These are phyloP conservation scores for Mus spicilegus DNA, from an alignment of 2,113 vertebrate species.

Conservation along the genomic window DNA sequence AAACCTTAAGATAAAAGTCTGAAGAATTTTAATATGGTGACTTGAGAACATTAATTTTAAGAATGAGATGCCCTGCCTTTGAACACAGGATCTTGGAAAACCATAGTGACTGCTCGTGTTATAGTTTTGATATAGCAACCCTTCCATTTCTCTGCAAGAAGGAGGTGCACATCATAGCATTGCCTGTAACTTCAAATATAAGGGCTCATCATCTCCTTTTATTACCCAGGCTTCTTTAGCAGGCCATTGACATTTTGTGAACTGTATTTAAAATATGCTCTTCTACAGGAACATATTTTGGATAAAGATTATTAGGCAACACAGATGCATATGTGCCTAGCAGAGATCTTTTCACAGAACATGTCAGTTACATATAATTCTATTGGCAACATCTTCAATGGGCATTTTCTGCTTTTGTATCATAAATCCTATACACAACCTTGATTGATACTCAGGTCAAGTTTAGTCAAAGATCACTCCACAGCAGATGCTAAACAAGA, in stretches of 20 bases:
- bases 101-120: not conserved
- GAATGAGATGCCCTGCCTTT: not conserved
- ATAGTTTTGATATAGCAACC: not conserved
- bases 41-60: not conserved
- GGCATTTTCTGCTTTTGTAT: not conserved
- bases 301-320: not conserved
- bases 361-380: not conserved
- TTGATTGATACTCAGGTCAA: not conserved
- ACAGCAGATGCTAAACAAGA: not conserved
- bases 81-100: not conserved
- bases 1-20: not conserved
- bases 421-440: not conserved
- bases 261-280: conserved; percentile 1
- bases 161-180: not conserved
- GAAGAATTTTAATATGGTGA: not conserved
- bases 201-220: not conserved
- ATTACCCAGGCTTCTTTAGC: not conserved
- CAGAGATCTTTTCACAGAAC: not conserved
- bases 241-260: not conserved
- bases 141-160: not conserved
- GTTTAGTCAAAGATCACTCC: not conserved
- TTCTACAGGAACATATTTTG: not conserved
- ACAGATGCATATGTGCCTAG: not conserved
- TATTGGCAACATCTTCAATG: not conserved
- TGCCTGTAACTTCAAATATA: not conserved